A percentile compares a stretch with the other conserved stretches of the same genome.
Evolutionary conservation across 2,888 invertebrate genomes (phyloP).

Genomic region (Drosophila macrospina): DNA sequence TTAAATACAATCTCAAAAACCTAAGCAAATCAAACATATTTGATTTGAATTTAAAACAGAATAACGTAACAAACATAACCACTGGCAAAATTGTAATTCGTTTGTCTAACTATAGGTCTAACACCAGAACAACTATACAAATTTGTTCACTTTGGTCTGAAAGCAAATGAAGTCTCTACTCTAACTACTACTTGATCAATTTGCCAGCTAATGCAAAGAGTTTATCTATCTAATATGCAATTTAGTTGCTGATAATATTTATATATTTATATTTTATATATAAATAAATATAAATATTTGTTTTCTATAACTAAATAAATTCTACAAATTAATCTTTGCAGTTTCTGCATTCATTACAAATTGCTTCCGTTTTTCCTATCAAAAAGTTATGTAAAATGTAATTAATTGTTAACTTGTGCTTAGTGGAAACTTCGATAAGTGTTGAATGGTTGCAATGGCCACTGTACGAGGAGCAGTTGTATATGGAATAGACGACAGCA

Average conservation of each 20-base stretch:
- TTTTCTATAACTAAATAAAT: too few species aligned
- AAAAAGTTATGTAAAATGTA: slow-evolving; percentile 16
- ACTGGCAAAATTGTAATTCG: too few species aligned
- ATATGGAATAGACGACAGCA: slow-evolving; percentile 51
- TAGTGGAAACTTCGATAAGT: slow-evolving; percentile 9
- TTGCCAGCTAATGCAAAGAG: background rate
- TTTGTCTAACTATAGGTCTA: too few species aligned
- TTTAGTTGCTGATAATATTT: background rate
- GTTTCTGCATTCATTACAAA: slow-evolving; percentile 2
- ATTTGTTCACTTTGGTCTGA: too few species aligned
- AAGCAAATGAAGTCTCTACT: background rate
- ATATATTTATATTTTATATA: too few species aligned
- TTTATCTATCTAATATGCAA: background rate
- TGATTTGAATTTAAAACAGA: too few species aligned
- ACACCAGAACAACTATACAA: too few species aligned
- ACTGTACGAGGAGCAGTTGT: slow-evolving; percentile 50
- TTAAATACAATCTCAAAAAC: too few species aligned
- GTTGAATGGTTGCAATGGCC: slow-evolving; percentile 30
- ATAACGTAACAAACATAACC: too few species aligned
- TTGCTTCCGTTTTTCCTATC: slow-evolving; percentile 9
- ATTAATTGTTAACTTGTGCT: slow-evolving; percentile 21
- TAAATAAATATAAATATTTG: too few species aligned
- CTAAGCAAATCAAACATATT: too few species aligned
- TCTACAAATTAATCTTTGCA: background rate
- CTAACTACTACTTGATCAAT: background rate